phyloP scores from a whole-genome alignment of 1,140 invertebrate genomes.

The Plectrocnemia conspersa region DNA sequence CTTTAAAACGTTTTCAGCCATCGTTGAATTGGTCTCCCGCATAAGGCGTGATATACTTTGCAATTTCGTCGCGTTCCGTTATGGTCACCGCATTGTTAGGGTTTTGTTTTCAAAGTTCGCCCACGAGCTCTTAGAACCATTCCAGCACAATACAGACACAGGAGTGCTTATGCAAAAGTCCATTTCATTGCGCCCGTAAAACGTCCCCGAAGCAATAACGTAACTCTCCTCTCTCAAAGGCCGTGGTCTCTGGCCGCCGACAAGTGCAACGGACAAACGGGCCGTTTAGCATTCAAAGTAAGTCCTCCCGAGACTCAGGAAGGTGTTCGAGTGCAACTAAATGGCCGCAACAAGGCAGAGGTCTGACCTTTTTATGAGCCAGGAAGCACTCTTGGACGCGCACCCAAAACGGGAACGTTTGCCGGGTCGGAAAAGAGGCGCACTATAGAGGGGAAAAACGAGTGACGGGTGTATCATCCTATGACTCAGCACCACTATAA shows the following conservation, averaged over 20 bases:
- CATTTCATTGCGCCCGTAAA: slow-evolving; percentile 3
- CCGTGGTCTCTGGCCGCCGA: background rate
- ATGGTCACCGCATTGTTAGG: too few relatives aligned
- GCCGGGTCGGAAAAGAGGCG: too few relatives aligned
- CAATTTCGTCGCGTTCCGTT: too few relatives aligned
- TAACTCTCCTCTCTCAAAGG: slow-evolving; percentile 6
- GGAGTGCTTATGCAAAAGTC: slow-evolving; percentile 4
- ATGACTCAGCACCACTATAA: too few relatives aligned
- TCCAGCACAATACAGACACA: background rate
- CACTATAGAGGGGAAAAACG: too few relatives aligned
- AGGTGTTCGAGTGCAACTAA: background rate
- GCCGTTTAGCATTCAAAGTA: slow-evolving; percentile 10
- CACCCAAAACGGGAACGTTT: too few relatives aligned
- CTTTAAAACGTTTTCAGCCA: too few relatives aligned
- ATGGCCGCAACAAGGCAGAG: slow-evolving; percentile 1
- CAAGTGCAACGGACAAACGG: slow-evolving; percentile 3
- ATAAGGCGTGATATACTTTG: too few relatives aligned
- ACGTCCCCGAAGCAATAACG: slow-evolving; percentile 2
- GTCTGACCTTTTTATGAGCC: slow-evolving; percentile 5
- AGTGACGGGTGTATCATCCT: too few relatives aligned
- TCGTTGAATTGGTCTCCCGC: too few relatives aligned
- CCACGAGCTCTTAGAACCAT: background rate
- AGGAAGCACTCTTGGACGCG: too few relatives aligned
- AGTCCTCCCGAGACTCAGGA: background rate
- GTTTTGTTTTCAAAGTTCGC: background rate